Conservation (phyloP, 2,797 vertebrate species). For the Poeciliopsis infans region DNA sequence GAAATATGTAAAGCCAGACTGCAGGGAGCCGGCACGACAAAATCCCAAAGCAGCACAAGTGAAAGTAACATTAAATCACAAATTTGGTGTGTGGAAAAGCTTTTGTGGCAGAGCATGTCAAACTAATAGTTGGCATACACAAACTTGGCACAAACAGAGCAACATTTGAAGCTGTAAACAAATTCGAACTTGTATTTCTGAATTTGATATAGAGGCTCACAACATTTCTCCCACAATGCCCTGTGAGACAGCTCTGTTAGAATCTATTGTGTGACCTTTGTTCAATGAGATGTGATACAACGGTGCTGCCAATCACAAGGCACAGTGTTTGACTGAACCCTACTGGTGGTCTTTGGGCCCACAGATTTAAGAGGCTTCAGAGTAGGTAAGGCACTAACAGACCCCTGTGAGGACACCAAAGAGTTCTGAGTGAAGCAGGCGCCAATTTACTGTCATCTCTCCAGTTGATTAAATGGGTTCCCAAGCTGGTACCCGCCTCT, state of each 20-base stretch:
- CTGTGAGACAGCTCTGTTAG: conserved; percentile 51
- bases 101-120: conserved; percentile 5
- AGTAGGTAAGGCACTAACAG: conserved; percentile 28
- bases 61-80: conserved; percentile 35
- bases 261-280: conserved; percentile 37
- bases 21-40: conserved; percentile 43
- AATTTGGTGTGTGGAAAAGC: conserved; percentile 30
- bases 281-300: conserved; percentile 60
- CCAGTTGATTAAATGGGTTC: conserved; percentile 74
- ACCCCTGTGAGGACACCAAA: conserved; percentile 52
- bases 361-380: conserved; percentile 39
- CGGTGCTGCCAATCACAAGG: conserved; percentile 71
- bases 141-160: conserved; percentile 6
- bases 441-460: conserved; percentile 75
- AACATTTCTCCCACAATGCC: conserved; percentile 39
- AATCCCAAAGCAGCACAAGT: conserved; percentile 20
- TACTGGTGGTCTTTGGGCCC: conserved; percentile 62
- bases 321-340: conserved; percentile 53
- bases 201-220: conserved; percentile 39
- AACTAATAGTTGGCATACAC: conserved; percentile 8
- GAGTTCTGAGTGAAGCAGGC: conserved; percentile 65
- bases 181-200: conserved; percentile 5
- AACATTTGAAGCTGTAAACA: conserved; percentile 16
- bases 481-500: conserved; percentile 54
- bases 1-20: conserved; percentile 49